Base-by-base conservation (phyloP, 2,888 invertebrate species). In the Amphipyra berbera region DNA sequence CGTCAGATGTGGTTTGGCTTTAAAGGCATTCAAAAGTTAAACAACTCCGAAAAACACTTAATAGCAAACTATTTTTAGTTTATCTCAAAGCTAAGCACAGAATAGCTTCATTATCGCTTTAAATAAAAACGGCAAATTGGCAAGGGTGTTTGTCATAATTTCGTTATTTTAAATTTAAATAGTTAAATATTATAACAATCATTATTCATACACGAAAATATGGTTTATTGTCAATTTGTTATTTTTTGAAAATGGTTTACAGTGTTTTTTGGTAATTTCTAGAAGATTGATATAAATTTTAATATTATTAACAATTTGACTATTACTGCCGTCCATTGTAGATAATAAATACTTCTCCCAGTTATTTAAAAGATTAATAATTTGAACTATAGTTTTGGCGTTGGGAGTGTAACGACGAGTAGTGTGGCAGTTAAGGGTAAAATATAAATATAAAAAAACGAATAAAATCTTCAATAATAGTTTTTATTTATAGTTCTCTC, bases 211-310 rank as follows among this genome's bases (percentile, higher is more conserved):
- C 61, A 73, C 69, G 62, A 71, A 79, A 76, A 75, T 59, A 73
- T 67, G 70, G 60, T 58, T 87, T 87, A 87, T 88, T 88, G 88
- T 87, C 88, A 80, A 79, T 74, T 79, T 55, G 52, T 61, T 62
- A 69, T 58, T 41, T 37, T 77, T 75, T 47, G 55, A 68, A 81
- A 81, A 66, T 79, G 79, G 80, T 73, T 61, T 60, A 63, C 35
- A 73, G 64, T 63, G 73, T 50, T 37, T 14, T 12, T 9, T 6
- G 2, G n/a, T n/a, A 8, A 41, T 5, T 38, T n/a, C 6, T 12
- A 38, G 38, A 38, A 38, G n/a, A 38, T n/a, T n/a, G 2, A 38
- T 21, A 30, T 30, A 30, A 7, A 30, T 30, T 30, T 30, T 30
- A 30, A 6, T 30, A 30, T 30, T 30, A 30, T 30, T 4, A 30